Conservation (phyloP, 1,140 invertebrate genomes). For the Pogonognathellus flavescens region DNA sequence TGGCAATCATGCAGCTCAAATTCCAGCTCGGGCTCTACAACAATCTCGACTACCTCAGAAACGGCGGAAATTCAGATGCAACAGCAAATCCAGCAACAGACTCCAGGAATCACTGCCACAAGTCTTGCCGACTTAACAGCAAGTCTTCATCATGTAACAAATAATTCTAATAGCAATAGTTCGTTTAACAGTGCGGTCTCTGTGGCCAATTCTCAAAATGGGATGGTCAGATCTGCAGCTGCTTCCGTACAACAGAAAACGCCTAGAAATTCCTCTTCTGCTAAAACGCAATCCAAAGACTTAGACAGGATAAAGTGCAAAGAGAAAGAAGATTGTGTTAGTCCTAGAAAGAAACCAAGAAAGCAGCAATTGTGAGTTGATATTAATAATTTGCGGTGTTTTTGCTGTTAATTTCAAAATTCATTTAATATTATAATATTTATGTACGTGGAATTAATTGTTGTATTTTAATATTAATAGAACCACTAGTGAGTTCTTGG, state of each 20-base stretch:
- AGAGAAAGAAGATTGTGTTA: conserved; percentile 74
- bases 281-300: conserved; percentile 61
- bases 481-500: conserved; percentile 77
- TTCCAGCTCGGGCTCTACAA: conserved; percentile 76
- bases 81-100: conserved; percentile 56
- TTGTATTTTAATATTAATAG: conserved; percentile 71
- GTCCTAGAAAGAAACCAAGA: conserved; percentile 81
- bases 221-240: conserved; percentile 55
- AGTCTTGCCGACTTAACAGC: conserved; percentile 39
- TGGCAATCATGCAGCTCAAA: conserved; percentile 67
- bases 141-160: conserved; percentile 48
- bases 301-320: conserved; percentile 62
- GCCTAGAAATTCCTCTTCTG: conserved; percentile 50
- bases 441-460: conserved; percentile 34
- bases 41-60: conserved; percentile 80
- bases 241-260: conserved; percentile 23
- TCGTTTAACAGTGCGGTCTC: conserved; percentile 24
- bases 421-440: conserved; percentile 8
- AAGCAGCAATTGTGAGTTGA: conserved; percentile 80
- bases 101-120: conserved; percentile 1
- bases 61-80: conserved; percentile 65
- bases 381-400: background rate
- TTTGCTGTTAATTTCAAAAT: no score
- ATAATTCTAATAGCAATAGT: conserved; percentile 55
- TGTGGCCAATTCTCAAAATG: conserved; percentile 51